These are phyloP conservation scores for Heterodera schachtii DNA, from an alignment of 1,140 invertebrate genomes.

Conservation along the genomic window DNA sequence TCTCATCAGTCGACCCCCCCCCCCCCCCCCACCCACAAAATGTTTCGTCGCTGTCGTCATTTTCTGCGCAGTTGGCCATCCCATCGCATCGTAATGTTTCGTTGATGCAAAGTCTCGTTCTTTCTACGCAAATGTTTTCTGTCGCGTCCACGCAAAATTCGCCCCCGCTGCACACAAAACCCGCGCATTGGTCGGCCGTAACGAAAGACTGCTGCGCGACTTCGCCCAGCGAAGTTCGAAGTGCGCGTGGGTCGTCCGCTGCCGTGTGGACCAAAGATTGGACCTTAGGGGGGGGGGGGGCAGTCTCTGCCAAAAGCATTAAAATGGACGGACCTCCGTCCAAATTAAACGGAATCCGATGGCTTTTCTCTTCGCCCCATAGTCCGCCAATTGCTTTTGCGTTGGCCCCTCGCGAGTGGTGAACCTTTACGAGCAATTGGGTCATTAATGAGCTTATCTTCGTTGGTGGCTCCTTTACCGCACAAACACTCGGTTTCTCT, in stretches of 20 bases:
- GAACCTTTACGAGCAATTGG: constrained; percentile 38
- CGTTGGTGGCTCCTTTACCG: constrained; percentile 16
- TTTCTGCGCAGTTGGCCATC: constrained; percentile 51
- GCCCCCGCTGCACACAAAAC: constrained; percentile 47
- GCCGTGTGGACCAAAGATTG: constrained; percentile 29
- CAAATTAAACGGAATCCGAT: constrained; percentile 53
- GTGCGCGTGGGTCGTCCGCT: neutral
- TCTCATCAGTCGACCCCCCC: no score
- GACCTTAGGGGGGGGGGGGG: constrained; percentile 12
- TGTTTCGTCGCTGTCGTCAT: constrained; percentile 54
- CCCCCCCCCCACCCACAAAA: constrained; percentile 29
- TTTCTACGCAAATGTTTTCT: constrained; percentile 51
- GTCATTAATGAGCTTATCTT: neutral
- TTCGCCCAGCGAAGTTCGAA: neutral
- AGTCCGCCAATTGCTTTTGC: constrained; percentile 35
- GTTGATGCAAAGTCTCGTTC: constrained; percentile 52
- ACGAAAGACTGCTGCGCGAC: neutral
- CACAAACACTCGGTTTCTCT: constrained; percentile 51
- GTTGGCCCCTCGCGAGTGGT: constrained; percentile 50
- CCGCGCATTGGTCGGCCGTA: constrained; percentile 29
- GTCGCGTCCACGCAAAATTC: constrained; percentile 52
- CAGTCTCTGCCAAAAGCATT: neutral
- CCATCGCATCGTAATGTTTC: constrained; percentile 48
- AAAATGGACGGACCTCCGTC: constrained; percentile 46
- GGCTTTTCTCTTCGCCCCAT: constrained; percentile 40